Evolutionary conservation across 2,888 invertebrate species (phyloP), one percentile per base, ranked within the genome.

Genomic region (Alviniconcha strummeri): DNA sequence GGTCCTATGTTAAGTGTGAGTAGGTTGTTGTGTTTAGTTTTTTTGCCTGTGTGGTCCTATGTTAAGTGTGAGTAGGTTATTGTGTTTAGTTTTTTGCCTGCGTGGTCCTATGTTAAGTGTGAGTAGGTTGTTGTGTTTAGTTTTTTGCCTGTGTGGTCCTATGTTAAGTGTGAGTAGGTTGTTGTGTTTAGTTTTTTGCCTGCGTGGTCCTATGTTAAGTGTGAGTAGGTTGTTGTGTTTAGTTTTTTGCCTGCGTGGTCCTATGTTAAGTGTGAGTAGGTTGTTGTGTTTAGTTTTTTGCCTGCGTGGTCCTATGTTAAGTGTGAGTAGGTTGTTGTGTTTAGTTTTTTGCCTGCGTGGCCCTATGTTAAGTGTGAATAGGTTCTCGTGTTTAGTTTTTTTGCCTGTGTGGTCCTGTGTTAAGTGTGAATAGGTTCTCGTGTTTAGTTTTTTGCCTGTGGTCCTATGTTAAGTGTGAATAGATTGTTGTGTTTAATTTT

Each of bases 291-390:
- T 15, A 7, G 71, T 71, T 15, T 71, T 6, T 19, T 71, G 11
- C 75, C 71, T 36, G 54, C 74, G 19, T 52, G 56, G 17, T 78
- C 86, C 55, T 88, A 87, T 69, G 54, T 69, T 69, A 54, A 55
- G 64, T 55, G 80, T 80, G 67, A 17, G 80, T 36, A 36, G 36
- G 36, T 36, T 36, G 36, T 36, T 3, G 36, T 36, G 36, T n/a
- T 71, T 15, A 7, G 71, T 71, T 15, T 71, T 6, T 19, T 71
- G 11, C 75, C 71, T 36, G 54, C 74, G 19, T 52, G 56, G 17
- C 77, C 86, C 55, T 88, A 87, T 69, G 54, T 69, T 69, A 54
- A 55, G 64, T 55, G 80, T 80, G 67, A 17, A 69, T 78, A 15
- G 4, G 5, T 19, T 36, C 5, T 36, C 36, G 19, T 19, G 5